Base-by-base conservation (phyloP, 2,888 invertebrate species). In the Drosophila tripunctata region DNA sequence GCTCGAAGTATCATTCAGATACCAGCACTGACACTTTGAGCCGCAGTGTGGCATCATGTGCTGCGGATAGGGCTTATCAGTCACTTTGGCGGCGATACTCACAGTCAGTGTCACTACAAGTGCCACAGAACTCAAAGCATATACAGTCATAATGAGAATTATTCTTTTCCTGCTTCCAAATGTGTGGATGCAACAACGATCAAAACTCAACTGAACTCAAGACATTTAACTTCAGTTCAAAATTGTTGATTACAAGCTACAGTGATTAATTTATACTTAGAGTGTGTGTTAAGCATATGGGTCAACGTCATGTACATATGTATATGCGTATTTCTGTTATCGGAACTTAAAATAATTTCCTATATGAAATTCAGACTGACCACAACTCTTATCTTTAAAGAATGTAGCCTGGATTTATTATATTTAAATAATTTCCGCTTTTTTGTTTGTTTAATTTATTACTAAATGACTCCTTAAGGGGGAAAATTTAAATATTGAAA, bases 21-120 rank as follows among this genome's bases (percentile, higher is more conserved):
- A 47, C 72, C 72, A 72, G 17, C 72, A 72, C 10, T 68, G 64
- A 7, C 72, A 72, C 8, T 14, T 0, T 1, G 2, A 0, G 12
- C 14, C n/a, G n/a, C n/a, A n/a, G n/a, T n/a, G n/a, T n/a, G n/a
- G 17, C 72, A 72, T 2, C 35, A 68, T 12, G 7, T 43, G 17
- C 40, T 3, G 1, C 0, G 63, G 45, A 12, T 63, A 19, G n/a
- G 8, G 4, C 24, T 15, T 35, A 35, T 72, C 58, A 14, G 0
- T n/a, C 4, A 5, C 31, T 6, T 22, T 4, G 0, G 7, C 61
- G 27, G 7, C 19, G 17, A 3, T 5, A 14, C 31, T 2, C 41
- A 12, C 21, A 38, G 54, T 54, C 52, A 67, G 67, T 19, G 7
- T n/a, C n/a, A n/a, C 17, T 17, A 67, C 22, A 0, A 57, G 2